These are phyloP conservation scores for Eurystomus glaucurus DNA, from an alignment of 2,797 vertebrate genomes.

Conservation along the genomic window DNA sequence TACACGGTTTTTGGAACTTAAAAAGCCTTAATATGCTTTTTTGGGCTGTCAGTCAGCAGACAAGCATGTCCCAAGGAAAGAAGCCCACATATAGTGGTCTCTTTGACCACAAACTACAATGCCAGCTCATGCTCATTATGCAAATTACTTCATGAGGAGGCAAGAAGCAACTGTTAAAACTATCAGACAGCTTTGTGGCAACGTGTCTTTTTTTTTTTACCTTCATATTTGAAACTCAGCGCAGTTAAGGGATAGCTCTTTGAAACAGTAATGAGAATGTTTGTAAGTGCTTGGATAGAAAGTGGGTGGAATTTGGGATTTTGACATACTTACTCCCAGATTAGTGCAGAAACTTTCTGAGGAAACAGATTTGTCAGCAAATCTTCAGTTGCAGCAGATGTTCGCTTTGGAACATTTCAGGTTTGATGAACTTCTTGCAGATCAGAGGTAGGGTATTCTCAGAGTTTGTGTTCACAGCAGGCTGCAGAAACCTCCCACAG, in stretches of 20 bases:
- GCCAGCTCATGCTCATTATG: not conserved
- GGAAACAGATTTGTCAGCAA: not conserved
- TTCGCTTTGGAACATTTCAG: not conserved
- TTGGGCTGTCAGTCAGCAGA: not conserved
- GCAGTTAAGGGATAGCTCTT: not conserved
- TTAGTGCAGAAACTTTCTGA: not conserved
- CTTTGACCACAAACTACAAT: not conserved
- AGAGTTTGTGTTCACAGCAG: not conserved
- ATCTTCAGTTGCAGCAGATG: not conserved
- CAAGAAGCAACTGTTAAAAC: not conserved
- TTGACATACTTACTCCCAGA: not conserved
- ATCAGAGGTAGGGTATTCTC: not conserved
- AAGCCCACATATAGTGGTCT: rapidly evolving
- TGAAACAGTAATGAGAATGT: not conserved
- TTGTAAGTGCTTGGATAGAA: not conserved
- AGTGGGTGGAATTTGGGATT: not conserved
- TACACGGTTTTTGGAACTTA: not conserved
- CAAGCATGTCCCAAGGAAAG: not conserved
- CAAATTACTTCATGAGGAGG: not conserved
- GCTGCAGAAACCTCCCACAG: not conserved
- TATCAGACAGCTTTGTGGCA: not conserved
- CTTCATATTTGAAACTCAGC: rapidly evolving
- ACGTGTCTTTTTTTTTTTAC: not conserved
- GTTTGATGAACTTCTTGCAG: not conserved
- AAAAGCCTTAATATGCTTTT: not conserved